phyloP scores from a whole-genome alignment of 2,797 vertebrate genomes.

The Lates japonicus region DNA sequence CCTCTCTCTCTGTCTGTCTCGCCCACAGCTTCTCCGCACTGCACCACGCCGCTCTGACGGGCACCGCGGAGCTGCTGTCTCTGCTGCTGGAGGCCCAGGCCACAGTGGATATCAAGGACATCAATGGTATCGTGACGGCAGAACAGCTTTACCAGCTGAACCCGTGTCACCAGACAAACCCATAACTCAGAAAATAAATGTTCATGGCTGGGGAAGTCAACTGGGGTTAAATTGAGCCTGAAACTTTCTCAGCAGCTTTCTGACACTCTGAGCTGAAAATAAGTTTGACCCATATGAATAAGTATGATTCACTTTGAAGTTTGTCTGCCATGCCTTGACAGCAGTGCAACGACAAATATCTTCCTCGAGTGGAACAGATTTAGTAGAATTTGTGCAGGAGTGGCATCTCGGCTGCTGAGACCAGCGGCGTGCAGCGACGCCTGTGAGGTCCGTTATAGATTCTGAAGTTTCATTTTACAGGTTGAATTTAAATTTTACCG shows the following conservation, averaged over 20 bases:
- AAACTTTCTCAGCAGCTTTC: slow-evolving; percentile 50
- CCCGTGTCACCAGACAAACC: slow-evolving; percentile 5
- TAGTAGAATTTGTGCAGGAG: slow-evolving; percentile 31
- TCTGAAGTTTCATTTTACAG: slow-evolving; percentile 7
- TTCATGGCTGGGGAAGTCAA: slow-evolving; percentile 22
- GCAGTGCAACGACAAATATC: slow-evolving; percentile 46
- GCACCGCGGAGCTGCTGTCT: slow-evolving; percentile 93
- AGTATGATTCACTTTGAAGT: slow-evolving; percentile 72
- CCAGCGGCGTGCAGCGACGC: slow-evolving; percentile 19
- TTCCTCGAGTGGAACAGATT: slow-evolving; percentile 34
- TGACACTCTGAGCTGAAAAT: slow-evolving; percentile 50
- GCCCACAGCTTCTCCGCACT: slow-evolving; percentile 91
- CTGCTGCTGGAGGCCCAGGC: slow-evolving; percentile 95
- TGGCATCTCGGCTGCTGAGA: slow-evolving; percentile 24
- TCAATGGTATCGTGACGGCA: slow-evolving; percentile 87
- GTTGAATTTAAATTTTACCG: slow-evolving; percentile 9
- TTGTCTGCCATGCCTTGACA: slow-evolving; percentile 24
- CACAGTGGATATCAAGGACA: slow-evolving; percentile 95
- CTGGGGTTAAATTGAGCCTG: slow-evolving; percentile 35
- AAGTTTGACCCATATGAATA: slow-evolving; percentile 60
- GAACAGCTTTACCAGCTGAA: slow-evolving; percentile 19
- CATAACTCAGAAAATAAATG: not conserved
- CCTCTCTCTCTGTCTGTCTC: not conserved
- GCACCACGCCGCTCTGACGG: slow-evolving; percentile 94
- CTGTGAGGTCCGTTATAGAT: slow-evolving; percentile 25